Evolutionary conservation across 2,888 invertebrate genomes (phyloP).

Genomic region (Andrena camellia): DNA sequence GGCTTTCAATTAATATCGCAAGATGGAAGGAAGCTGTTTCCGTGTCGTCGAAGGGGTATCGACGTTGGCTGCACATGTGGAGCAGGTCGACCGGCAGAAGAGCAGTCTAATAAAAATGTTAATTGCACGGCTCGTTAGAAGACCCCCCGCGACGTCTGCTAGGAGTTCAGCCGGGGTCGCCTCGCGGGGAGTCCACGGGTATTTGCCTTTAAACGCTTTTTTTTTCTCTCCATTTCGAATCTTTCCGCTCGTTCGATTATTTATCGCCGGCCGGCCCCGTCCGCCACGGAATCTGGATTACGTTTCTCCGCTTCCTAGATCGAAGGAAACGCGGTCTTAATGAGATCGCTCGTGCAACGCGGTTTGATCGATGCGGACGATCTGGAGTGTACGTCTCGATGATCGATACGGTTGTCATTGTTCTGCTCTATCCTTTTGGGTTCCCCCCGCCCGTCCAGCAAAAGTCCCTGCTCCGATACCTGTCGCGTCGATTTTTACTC

Average conservation of each 20-base stretch:
- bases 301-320: slow-evolving; percentile 61
- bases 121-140: slow-evolving; percentile 84
- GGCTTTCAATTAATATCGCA: slow-evolving; percentile 57
- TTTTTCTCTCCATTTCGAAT: slow-evolving; percentile 59
- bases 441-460: neutral
- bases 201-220: slow-evolving; percentile 80
- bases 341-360: slow-evolving; percentile 38
- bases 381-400: slow-evolving; percentile 21
- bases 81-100: slow-evolving; percentile 66
- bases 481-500: too few relatives aligned
- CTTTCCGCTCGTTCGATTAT: slow-evolving; percentile 74
- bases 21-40: slow-evolving; percentile 60
- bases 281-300: slow-evolving; percentile 70
- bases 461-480: neutral
- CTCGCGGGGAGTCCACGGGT: slow-evolving; percentile 82
- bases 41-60: slow-evolving; percentile 62
- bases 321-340: slow-evolving; percentile 51
- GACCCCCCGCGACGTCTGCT: slow-evolving; percentile 82
- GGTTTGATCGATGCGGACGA: slow-evolving; percentile 35
- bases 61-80: slow-evolving; percentile 68
- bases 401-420: slow-evolving; percentile 23
- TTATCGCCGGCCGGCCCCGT: slow-evolving; percentile 68
- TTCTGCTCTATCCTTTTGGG: neutral
- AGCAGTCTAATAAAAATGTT: slow-evolving; percentile 84
- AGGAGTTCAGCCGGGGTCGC: slow-evolving; percentile 83